These are phyloP conservation scores for Heliothis subflexa DNA, from an alignment of 1,140 invertebrate genomes.

Conservation along the genomic window DNA sequence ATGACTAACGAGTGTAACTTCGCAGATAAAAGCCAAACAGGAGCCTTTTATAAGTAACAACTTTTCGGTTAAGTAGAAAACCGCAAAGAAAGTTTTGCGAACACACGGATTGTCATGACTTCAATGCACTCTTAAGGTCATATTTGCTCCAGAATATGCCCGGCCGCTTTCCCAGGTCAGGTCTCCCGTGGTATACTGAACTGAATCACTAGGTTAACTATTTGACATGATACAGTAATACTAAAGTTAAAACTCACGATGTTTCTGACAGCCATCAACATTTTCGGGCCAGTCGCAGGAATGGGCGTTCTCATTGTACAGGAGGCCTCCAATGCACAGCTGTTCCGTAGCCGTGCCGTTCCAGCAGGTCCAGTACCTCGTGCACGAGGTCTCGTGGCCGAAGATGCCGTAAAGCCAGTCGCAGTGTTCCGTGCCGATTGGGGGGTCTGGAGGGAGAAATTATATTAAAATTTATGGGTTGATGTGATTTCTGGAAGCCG, in stretches of 20 bases:
- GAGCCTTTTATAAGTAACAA: too few relatives aligned
- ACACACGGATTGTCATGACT: too few relatives aligned
- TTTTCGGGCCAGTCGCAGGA: constrained; percentile 98
- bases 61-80: too few relatives aligned
- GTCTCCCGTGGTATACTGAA: too few relatives aligned
- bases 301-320: constrained; percentile 96
- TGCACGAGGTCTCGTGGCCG: constrained; percentile 96
- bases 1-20: too few relatives aligned
- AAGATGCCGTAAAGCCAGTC: constrained; percentile 97
- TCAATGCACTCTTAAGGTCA: too few relatives aligned
- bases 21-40: too few relatives aligned
- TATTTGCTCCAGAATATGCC: too few relatives aligned
- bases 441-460: constrained; percentile 88
- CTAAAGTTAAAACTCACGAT: constrained; percentile 90
- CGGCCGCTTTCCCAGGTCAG: too few relatives aligned
- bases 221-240: background rate
- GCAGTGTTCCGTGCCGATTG: constrained; percentile 94
- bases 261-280: constrained; percentile 96
- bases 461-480: background rate
- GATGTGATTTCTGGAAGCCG: too few relatives aligned
- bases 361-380: constrained; percentile 97
- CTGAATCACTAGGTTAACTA: too few relatives aligned
- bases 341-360: constrained; percentile 97
- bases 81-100: too few relatives aligned
- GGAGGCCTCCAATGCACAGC: constrained; percentile 95